These are phyloP conservation scores for Nycticryphes semicollaris DNA, from an alignment of 2,113 vertebrate species.

Conservation along the genomic window DNA sequence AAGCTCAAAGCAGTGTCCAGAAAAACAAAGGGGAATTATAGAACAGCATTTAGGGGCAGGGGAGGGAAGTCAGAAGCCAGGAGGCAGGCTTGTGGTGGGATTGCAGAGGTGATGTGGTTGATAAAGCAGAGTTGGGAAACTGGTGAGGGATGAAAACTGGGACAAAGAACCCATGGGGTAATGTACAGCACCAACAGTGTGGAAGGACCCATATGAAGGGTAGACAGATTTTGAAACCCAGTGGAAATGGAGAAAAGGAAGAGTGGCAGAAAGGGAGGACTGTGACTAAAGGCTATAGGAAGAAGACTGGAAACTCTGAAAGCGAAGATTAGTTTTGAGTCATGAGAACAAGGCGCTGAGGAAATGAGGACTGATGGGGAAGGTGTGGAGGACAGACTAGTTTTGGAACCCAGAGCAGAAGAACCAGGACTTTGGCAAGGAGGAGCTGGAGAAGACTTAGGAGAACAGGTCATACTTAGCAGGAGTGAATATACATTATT, in stretches of 20 bases:
- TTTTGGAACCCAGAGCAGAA: neutral
- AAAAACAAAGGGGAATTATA: neutral
- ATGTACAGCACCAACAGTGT: neutral
- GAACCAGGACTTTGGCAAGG: neutral
- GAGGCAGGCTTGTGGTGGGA: neutral
- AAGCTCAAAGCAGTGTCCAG: neutral
- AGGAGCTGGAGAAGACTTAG: neutral
- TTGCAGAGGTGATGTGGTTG: neutral
- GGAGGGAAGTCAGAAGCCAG: neutral
- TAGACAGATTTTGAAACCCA: neutral
- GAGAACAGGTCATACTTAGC: neutral
- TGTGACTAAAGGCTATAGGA: neutral
- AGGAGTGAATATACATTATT: neutral
- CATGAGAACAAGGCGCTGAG: neutral
- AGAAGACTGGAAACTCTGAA: neutral
- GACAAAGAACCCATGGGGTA: neutral
- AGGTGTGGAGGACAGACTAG: neutral
- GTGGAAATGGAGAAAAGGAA: neutral
- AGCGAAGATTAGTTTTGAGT: neutral
- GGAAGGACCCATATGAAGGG: accelerated
- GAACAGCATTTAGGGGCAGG: neutral
- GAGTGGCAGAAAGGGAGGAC: neutral
- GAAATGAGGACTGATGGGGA: neutral
- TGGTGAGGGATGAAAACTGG: neutral
- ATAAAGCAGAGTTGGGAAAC: neutral